phyloP scores from a whole-genome alignment of 2,797 vertebrate species.

The Dipus sagitta region DNA sequence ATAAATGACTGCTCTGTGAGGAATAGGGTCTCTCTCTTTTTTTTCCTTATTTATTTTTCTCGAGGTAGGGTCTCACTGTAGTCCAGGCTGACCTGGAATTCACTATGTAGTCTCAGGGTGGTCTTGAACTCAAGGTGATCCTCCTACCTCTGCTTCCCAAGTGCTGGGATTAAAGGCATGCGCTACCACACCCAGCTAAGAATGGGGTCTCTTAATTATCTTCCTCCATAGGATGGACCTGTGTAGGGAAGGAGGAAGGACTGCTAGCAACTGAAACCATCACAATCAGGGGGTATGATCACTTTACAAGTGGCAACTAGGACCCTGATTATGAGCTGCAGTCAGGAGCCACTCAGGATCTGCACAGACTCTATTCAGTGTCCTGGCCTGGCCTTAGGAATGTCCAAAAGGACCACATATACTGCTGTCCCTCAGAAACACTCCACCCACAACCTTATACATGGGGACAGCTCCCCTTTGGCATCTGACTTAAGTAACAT shows the following conservation, averaged over 20 bases:
- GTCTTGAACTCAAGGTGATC: too few species aligned
- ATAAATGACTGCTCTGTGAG: background rate
- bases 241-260: conserved; percentile 62
- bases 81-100: too few species aligned
- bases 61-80: background rate
- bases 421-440: conserved; percentile 73
- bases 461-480: conserved; percentile 57
- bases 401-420: conserved; percentile 76
- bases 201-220: conserved; percentile 66
- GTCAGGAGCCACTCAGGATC: conserved; percentile 82
- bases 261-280: conserved; percentile 80
- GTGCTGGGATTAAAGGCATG: too few species aligned
- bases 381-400: conserved; percentile 62
- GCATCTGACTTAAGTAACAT: background rate
- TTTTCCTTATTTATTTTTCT: too few species aligned
- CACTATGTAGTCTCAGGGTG: too few species aligned
- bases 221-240: conserved; percentile 54
- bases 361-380: conserved; percentile 83
- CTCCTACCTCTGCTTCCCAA: too few species aligned
- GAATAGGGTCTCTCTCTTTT: background rate
- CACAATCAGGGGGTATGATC: conserved; percentile 82
- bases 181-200: too few species aligned
- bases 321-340: conserved; percentile 81
- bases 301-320: conserved; percentile 80
- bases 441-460: conserved; percentile 73